Evolutionary conservation across 2,888 invertebrate species (phyloP).

Genomic region (Drosophila tripunctata): DNA sequence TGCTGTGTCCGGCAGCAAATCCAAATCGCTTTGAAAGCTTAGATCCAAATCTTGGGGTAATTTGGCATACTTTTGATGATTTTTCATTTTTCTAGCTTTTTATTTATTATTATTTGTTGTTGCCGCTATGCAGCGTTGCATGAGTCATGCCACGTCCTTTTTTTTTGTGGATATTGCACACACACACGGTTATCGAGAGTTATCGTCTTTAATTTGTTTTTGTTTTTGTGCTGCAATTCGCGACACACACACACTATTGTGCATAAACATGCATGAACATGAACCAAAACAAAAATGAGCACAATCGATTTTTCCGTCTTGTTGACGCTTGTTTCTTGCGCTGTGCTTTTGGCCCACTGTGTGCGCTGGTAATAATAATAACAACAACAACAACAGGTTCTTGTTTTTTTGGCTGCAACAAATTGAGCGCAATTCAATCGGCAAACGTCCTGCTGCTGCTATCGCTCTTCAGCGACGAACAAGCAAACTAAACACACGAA

Average conservation of each 20-base stretch:
- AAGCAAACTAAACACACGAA: slow-evolving; percentile 30
- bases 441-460: slow-evolving; percentile 15
- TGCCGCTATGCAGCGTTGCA: slow-evolving; percentile 25
- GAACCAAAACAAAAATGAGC: slow-evolving; percentile 78
- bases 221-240: slow-evolving; percentile 49
- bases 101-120: too few relatives aligned
- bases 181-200: slow-evolving; percentile 44
- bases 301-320: slow-evolving; percentile 82
- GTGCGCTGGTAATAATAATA: slow-evolving; percentile 25
- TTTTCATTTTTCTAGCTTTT: slow-evolving; percentile 80
- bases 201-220: slow-evolving; percentile 46
- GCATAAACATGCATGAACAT: slow-evolving; percentile 34
- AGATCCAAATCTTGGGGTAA: slow-evolving; percentile 84
- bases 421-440: slow-evolving; percentile 38
- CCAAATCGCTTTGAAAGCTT: slow-evolving; percentile 82
- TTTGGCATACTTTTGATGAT: slow-evolving; percentile 84
- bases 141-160: slow-evolving; percentile 65
- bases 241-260: slow-evolving; percentile 5
- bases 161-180: slow-evolving; percentile 22
- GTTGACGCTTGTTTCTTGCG: slow-evolving; percentile 17
- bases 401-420: slow-evolving; percentile 35
- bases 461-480: background rate
- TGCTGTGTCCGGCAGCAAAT: slow-evolving; percentile 75
- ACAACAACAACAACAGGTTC: slow-evolving; percentile 67
- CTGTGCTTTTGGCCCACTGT: slow-evolving; percentile 28